A percentile compares a stretch with the other conserved stretches of the same genome.
Evolutionary conservation across 2,797 vertebrate species (phyloP).

Genomic region (Poeciliopsis paucimaculata): DNA sequence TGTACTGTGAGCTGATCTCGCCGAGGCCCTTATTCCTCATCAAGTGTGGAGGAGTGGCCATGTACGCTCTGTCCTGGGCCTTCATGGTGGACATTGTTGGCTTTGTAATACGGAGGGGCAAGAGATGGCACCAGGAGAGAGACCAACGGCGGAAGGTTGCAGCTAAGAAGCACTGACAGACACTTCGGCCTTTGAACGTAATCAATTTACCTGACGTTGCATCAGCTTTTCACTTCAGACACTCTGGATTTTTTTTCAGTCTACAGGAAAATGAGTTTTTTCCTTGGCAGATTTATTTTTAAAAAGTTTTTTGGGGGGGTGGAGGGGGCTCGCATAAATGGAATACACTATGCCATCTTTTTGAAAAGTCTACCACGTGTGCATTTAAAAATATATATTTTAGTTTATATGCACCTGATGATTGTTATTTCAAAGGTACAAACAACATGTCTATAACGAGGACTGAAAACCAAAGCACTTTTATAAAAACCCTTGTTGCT

Average conservation of each 20-base stretch:
- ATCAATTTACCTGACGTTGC: neutral
- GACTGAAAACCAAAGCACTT: constrained; percentile 59
- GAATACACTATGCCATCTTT: constrained; percentile 4
- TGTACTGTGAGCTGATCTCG: constrained; percentile 93
- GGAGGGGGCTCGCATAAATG: neutral
- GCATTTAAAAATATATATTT: constrained; percentile 19
- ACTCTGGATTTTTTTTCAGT: neutral
- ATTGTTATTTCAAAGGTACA: constrained; percentile 26
- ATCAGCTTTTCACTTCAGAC: constrained; percentile 25
- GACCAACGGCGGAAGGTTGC: constrained; percentile 36
- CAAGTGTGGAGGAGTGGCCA: constrained; percentile 90
- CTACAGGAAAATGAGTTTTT: constrained; percentile 29
- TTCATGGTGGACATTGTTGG: constrained; percentile 94
- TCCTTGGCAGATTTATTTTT: constrained; percentile 16
- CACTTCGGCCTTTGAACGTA: constrained; percentile 3
- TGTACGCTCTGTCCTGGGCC: constrained; percentile 93
- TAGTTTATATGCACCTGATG: constrained; percentile 15
- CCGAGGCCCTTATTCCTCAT: constrained; percentile 90
- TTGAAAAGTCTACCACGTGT: constrained; percentile 14
- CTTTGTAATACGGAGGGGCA: constrained; percentile 86
- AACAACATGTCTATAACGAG: constrained; percentile 36
- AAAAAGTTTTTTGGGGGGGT: constrained; percentile 2
- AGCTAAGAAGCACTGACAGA: constrained; percentile 70
- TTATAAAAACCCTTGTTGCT: constrained; percentile 38
- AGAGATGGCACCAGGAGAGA: constrained; percentile 82